Evolutionary conservation across 1,140 invertebrate genomes (phyloP).

Genomic region (Diorhabda elongata): DNA sequence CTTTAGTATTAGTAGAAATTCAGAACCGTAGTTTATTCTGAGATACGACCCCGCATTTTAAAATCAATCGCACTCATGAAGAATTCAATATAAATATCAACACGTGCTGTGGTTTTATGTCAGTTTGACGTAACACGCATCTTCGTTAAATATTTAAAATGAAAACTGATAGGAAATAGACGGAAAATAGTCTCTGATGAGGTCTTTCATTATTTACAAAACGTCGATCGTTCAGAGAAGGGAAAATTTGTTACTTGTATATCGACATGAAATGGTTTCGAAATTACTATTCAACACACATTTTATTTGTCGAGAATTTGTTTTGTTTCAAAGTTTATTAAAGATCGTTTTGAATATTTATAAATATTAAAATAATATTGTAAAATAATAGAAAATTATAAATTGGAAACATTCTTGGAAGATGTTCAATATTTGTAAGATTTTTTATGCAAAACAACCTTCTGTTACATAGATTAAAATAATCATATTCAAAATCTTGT

Average conservation of each 20-base stretch:
- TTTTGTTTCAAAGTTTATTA: no score
- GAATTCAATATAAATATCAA: conserved; percentile 37
- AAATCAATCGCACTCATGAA: conserved; percentile 38
- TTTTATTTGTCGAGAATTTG: no score
- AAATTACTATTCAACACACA: conserved; percentile 29
- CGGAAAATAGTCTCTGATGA: conserved; percentile 19
- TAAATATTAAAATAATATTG: no score
- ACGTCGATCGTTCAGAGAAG: conserved; percentile 4
- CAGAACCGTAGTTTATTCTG: background rate
- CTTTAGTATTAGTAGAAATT: background rate
- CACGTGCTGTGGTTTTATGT: conserved; percentile 38
- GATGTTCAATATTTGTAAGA: no score
- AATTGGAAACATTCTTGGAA: no score
- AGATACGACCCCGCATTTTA: conserved; percentile 23
- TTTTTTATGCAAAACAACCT: no score
- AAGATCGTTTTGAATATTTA: no score
- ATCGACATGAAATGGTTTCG: conserved; percentile 21
- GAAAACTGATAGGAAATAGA: conserved; percentile 37
- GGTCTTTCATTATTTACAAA: conserved; percentile 36
- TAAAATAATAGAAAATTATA: no score
- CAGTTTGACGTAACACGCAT: conserved; percentile 39
- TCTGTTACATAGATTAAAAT: no score
- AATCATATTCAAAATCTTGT: no score
- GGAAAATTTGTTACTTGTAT: background rate
- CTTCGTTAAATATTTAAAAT: conserved; percentile 38